A percentile compares a stretch with the other conserved stretches of the same genome.
Conservation (phyloP, 2,797 vertebrate genomes). For the Hozukius guyotensis region DNA sequence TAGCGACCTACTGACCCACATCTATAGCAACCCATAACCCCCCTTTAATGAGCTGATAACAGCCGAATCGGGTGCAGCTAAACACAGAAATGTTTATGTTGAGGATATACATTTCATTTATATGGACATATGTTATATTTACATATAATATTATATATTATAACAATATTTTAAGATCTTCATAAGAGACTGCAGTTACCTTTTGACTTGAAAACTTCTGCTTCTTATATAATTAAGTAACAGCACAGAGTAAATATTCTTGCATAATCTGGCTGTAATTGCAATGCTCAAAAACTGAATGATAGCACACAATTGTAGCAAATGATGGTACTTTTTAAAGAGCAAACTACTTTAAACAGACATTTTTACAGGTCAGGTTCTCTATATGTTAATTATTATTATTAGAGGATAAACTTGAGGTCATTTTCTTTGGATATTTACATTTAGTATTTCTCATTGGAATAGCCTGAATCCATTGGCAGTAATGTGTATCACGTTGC, state of each 20-base stretch:
- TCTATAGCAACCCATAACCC: background rate
- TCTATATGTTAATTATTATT: background rate
- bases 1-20: background rate
- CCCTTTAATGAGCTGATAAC: background rate
- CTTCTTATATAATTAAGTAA: background rate
- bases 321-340: conserved; percentile 29
- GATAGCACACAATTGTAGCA: background rate
- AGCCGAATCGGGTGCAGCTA: background rate
- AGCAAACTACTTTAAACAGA: conserved; percentile 11
- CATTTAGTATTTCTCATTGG: too few relatives aligned
- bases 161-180: background rate
- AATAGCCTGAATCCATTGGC: too few relatives aligned
- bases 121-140: background rate
- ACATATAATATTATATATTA: conserved; percentile 2
- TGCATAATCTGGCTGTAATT: background rate
- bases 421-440: too few relatives aligned
- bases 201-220: conserved; percentile 11
- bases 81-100: background rate
- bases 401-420: background rate
- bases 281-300: background rate
- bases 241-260: background rate
- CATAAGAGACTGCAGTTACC: background rate
- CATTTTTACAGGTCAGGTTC: background rate
- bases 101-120: background rate
- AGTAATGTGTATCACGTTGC: too few relatives aligned